phyloP scores from a whole-genome alignment of 2,888 invertebrate genomes.

The Hyles lineata region DNA sequence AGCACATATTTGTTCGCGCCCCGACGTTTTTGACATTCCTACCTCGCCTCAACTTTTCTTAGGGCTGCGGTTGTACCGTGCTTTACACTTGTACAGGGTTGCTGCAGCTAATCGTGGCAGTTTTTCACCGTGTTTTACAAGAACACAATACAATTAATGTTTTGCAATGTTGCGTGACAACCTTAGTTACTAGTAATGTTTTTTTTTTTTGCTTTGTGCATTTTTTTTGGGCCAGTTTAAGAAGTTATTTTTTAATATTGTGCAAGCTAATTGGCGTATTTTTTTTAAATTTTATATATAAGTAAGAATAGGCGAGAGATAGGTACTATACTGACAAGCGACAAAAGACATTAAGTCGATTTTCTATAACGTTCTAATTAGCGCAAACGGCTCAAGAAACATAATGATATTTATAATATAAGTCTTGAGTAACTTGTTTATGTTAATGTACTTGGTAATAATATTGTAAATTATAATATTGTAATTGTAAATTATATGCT shows the following conservation, averaged over 20 bases:
- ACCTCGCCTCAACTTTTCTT: conserved; percentile 77
- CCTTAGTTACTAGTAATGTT: not conserved
- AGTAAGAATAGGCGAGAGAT: too few relatives aligned
- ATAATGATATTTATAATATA: not conserved
- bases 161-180: not conserved
- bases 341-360: too few relatives aligned
- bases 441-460: conserved; percentile 18
- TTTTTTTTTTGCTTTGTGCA: not conserved
- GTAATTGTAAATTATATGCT: conserved; percentile 21
- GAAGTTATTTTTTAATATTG: too few relatives aligned
- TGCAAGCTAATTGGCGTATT: too few relatives aligned
- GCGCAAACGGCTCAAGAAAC: too few relatives aligned
- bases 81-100: conserved; percentile 47
- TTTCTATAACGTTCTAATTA: too few relatives aligned
- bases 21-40: conserved; percentile 79
- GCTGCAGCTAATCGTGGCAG: not conserved
- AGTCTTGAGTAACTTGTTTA: not conserved
- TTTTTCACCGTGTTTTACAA: too few relatives aligned
- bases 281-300: too few relatives aligned
- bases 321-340: too few relatives aligned
- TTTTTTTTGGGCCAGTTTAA: not conserved
- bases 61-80: conserved; percentile 67
- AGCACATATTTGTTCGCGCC: conserved; percentile 82
- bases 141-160: too few relatives aligned
- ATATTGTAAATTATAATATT: conserved; percentile 20